Conservation (phyloP, 2,113 vertebrate genomes). For the Mohoua ochrocephala region DNA sequence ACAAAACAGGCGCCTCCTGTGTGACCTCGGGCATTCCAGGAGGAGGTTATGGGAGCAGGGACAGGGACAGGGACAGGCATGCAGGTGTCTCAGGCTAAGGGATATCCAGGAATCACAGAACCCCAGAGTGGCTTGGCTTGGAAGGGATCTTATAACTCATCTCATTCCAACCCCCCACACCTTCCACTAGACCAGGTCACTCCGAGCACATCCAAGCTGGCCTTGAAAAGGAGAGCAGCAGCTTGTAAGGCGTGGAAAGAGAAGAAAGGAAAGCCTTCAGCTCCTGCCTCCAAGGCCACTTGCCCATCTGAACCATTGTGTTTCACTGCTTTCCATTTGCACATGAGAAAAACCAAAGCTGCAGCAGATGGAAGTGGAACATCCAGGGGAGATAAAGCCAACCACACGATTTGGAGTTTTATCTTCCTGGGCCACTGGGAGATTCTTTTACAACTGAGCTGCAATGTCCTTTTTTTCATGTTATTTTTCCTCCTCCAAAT, state of each 20-base stretch:
- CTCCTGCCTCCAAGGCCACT: neutral
- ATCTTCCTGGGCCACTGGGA: neutral
- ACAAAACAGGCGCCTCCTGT: neutral
- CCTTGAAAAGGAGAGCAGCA: neutral
- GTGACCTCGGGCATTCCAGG: neutral
- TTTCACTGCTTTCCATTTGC: neutral
- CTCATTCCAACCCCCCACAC: neutral
- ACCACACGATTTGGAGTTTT: accelerated
- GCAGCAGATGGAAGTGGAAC: neutral
- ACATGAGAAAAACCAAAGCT: neutral
- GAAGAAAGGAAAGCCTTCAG: neutral
- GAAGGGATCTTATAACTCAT: neutral
- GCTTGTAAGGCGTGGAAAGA: neutral
- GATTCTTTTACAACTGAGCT: neutral
- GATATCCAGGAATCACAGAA: neutral
- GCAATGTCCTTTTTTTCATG: neutral
- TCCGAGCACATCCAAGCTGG: neutral
- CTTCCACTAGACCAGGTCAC: neutral
- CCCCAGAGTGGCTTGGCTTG: neutral
- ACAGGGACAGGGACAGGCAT: neutral
- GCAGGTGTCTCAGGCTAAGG: neutral
- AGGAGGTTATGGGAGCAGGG: neutral
- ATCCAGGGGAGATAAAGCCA: neutral
- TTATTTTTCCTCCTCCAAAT: neutral
- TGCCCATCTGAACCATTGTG: neutral